These are phyloP conservation scores for Calliphora vomitoria DNA, from an alignment of 2,888 invertebrate species.

Conservation along the genomic window DNA sequence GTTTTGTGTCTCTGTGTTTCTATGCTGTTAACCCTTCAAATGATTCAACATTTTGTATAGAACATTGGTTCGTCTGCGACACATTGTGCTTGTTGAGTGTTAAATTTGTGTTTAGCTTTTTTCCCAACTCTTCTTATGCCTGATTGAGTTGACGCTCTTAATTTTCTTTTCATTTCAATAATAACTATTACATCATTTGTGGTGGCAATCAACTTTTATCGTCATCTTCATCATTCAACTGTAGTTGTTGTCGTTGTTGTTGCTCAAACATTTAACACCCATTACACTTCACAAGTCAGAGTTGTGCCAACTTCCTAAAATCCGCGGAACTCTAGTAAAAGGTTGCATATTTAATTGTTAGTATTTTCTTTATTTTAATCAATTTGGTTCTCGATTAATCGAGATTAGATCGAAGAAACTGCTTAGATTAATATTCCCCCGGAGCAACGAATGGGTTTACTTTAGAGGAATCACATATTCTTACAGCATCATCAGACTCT, in stretches of 20 bases:
- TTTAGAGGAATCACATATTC: no score
- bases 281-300: slow-evolving; percentile 42
- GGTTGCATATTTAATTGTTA: no score
- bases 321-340: background rate
- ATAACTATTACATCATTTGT: slow-evolving; percentile 72
- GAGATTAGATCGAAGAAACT: no score
- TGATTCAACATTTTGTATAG: background rate
- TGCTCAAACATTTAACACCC: slow-evolving; percentile 58
- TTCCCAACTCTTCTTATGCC: slow-evolving; percentile 39
- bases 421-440: no score
- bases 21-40: slow-evolving; percentile 9
- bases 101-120: slow-evolving; percentile 28
- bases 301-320: slow-evolving; percentile 12
- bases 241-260: slow-evolving; percentile 20
- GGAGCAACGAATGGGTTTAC: no score
- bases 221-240: slow-evolving; percentile 55
- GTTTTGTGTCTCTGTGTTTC: slow-evolving; percentile 33
- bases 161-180: slow-evolving; percentile 62
- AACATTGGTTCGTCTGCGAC: background rate
- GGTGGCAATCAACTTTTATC: slow-evolving; percentile 66
- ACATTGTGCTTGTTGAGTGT: slow-evolving; percentile 1
- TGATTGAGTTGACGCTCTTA: slow-evolving; percentile 55
- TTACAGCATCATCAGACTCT: no score
- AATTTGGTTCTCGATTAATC: background rate
- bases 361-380: no score